Conservation (phyloP, 2,888 invertebrate species). For the Tenthredo notha region DNA sequence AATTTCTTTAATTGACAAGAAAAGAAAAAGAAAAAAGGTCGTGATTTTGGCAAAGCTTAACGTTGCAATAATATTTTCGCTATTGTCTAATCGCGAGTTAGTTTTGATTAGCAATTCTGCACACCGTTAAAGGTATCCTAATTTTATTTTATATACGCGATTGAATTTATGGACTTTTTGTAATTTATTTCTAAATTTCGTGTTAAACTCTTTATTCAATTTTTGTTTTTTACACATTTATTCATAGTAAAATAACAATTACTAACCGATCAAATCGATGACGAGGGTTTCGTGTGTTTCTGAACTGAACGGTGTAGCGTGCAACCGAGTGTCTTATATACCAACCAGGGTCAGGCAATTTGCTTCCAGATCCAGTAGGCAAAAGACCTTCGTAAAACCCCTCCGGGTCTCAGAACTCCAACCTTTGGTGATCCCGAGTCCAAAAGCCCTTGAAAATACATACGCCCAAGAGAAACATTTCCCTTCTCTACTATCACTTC, state of each 20-base stretch:
- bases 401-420: conserved; percentile 30
- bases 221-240: neutral
- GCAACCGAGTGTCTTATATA: conserved; percentile 47
- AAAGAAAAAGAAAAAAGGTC: too few species aligned
- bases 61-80: neutral
- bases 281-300: conserved; percentile 21
- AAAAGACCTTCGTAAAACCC: conserved; percentile 41
- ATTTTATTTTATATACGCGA: neutral
- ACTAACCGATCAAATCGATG: conserved; percentile 37
- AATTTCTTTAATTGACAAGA: neutral
- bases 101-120: neutral
- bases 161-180: neutral
- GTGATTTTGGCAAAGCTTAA: neutral
- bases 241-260: neutral
- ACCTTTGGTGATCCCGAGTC: conserved; percentile 34
- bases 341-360: conserved; percentile 32
- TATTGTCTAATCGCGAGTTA: neutral
- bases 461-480: conserved; percentile 14
- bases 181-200: neutral
- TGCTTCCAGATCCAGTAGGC: conserved; percentile 12
- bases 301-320: conserved; percentile 36
- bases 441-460: conserved; percentile 25
- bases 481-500: neutral
- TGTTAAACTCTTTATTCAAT: neutral
- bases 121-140: neutral